These are phyloP conservation scores for Tetragonula clypearis DNA, from an alignment of 1,140 invertebrate species.

Conservation along the genomic window DNA sequence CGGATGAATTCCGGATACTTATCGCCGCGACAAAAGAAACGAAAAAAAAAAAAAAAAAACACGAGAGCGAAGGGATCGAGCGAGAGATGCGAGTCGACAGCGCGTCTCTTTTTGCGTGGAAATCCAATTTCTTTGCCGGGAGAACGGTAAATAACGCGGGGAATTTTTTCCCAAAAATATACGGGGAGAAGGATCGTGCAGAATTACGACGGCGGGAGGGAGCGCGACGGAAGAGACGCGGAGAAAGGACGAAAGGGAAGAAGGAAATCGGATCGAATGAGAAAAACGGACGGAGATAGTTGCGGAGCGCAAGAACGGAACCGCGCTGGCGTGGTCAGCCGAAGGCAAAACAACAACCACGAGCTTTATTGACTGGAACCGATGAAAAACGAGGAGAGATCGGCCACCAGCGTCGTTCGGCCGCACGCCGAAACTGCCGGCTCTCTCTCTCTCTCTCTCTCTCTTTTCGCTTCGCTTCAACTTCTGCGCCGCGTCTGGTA, in stretches of 20 bases:
- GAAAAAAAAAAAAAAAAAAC: not conserved
- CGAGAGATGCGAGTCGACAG: not conserved
- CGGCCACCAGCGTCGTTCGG: slow-evolving; percentile 54
- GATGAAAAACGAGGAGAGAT: slow-evolving; percentile 74
- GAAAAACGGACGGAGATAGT: slow-evolving; percentile 28
- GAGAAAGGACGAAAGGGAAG: not conserved
- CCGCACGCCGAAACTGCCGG: slow-evolving; percentile 51
- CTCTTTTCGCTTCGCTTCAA: slow-evolving; percentile 31
- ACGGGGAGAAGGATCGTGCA: not conserved
- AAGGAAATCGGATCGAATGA: slow-evolving; percentile 12
- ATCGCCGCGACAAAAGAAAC: not conserved
- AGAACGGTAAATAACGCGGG: slow-evolving; percentile 10
- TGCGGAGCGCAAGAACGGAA: slow-evolving; percentile 68
- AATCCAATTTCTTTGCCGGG: not conserved
- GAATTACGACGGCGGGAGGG: not conserved
- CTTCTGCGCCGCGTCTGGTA: slow-evolving; percentile 52
- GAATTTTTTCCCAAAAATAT: slow-evolving; percentile 6
- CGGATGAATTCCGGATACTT: not conserved
- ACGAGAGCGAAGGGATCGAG: not conserved
- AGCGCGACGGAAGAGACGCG: not conserved
- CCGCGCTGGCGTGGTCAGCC: slow-evolving; percentile 72
- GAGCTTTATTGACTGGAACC: slow-evolving; percentile 77
- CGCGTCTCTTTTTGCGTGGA: not conserved
- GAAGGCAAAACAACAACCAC: slow-evolving; percentile 74
- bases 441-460: not conserved